Conservation (phyloP, 2,888 invertebrate genomes). For the Ochlodes sylvanus region DNA sequence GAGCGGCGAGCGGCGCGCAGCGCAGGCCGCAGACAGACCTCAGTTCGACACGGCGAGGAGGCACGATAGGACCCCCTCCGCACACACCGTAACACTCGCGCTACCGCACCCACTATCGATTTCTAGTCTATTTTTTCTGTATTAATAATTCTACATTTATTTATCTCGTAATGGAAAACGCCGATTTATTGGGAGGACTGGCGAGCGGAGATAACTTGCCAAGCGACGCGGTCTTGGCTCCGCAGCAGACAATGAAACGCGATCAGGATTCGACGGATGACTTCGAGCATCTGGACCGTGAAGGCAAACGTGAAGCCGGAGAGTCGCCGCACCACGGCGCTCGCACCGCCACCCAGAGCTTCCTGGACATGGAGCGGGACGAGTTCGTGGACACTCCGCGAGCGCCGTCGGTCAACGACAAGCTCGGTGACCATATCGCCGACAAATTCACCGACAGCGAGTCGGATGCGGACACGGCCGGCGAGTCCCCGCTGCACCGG, state of each 20-base stretch:
- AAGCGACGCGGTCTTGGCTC: conserved; percentile 43
- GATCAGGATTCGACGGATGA: conserved; percentile 90
- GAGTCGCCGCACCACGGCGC: conserved; percentile 62
- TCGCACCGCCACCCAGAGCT: conserved; percentile 69
- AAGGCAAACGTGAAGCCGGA: conserved; percentile 68
- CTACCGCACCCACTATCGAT: conserved; percentile 68
- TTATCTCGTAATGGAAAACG: conserved; percentile 61
- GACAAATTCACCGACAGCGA: conserved; percentile 86
- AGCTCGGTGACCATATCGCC: conserved; percentile 71
- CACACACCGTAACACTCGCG: conserved; percentile 54
- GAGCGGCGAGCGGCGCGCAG: conserved; percentile 47
- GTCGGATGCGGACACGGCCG: conserved; percentile 80
- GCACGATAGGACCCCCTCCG: conserved; percentile 68
- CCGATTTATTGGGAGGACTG: conserved; percentile 69
- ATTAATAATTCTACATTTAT: conserved; percentile 7
- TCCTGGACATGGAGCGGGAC: conserved; percentile 81
- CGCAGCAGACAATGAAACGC: conserved; percentile 70
- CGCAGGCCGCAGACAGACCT: conserved; percentile 50
- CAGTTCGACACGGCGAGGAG: conserved; percentile 74
- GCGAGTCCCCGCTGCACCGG: conserved; percentile 76
- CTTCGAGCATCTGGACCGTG: conserved; percentile 90
- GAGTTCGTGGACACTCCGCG: conserved; percentile 68
- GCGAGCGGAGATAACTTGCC: conserved; percentile 66
- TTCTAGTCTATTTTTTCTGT: conserved; percentile 50
- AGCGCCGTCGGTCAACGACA: conserved; percentile 67